Conservation (phyloP, 1,140 invertebrate genomes). For the Bombus fervidus region DNA sequence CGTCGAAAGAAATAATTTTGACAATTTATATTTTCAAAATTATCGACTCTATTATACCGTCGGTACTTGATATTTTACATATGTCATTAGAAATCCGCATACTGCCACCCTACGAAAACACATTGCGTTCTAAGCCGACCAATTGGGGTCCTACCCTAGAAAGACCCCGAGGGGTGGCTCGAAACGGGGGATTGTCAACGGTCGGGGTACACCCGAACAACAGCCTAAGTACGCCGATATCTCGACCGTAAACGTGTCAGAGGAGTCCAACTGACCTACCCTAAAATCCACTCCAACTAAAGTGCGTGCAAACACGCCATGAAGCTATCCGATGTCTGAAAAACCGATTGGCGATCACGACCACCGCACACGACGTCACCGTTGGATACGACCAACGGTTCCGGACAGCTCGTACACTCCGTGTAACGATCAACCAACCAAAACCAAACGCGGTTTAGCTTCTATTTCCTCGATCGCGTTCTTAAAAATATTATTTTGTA, state of each 20-base stretch:
- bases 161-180: constrained; percentile 7
- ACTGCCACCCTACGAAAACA: not conserved
- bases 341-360: not conserved
- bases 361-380: not conserved
- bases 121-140: not conserved
- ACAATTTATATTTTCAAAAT: too few species aligned
- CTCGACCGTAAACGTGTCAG: not conserved
- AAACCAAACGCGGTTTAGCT: rapidly evolving
- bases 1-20: too few species aligned
- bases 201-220: constrained; percentile 6
- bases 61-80: too few species aligned
- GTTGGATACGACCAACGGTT: too few species aligned
- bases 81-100: not conserved
- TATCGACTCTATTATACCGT: too few species aligned
- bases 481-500: too few species aligned
- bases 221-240: not conserved
- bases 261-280: constrained; percentile 35
- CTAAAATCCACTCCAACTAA: constrained; percentile 1
- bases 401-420: too few species aligned
- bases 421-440: rapidly evolving
- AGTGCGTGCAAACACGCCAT: not conserved
- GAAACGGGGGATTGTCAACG: constrained; percentile 41
- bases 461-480: too few species aligned
- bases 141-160: not conserved
- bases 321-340: not conserved